Base-by-base conservation (phyloP, 2,113 vertebrate species). In the Myxocyprinus asiaticus region DNA sequence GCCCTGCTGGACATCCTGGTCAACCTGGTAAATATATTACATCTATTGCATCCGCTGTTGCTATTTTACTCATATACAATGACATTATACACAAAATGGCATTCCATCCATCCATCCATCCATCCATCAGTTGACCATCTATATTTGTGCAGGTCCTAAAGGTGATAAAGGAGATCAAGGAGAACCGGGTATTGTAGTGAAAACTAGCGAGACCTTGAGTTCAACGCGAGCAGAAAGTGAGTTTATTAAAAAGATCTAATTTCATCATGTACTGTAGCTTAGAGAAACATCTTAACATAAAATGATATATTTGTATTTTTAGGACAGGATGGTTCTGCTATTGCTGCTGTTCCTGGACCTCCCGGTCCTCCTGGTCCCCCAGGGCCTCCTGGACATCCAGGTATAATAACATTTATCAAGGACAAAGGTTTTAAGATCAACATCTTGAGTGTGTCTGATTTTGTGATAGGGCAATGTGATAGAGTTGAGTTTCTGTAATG, bases 1-100 rank as follows among this genome's bases (percentile, higher is more conserved):
- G 97, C 53, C 96, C 97, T 82, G 94, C 97, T 89, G 96, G 97
- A 90, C 91, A 94, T 84, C 95, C 96, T 90, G 97, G 97, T 83
- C 90, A 90, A 65, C 85, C 94, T 94, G 96, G 96, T 98, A 94
- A 50, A 65, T 80, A 33, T 33, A 33, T 3, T 9, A 82, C 83
- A 12, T 6, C 9, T 47, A 7, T 15, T 61, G 6, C 14, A 71
- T 56, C 8, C 15, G 33, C 7, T 44, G 3, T 70, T 70, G 10
- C 50, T 65, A 43, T 53, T n/a, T 50, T 56, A n/a, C 14, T n/a
- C 14, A 58, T 6, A 2, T 15, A 15, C 7, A 7, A 15, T 7
- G 11, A 7, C 22, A 1, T 33, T 33, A 33, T 33, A 58, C 15
- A 5, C 3, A 48, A 59, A 58, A 14, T n/a, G 53, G 17, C 4